Conservation (phyloP, 64 coral and sea anemone genomes). For the Dendrophyllia cribrosa region DNA sequence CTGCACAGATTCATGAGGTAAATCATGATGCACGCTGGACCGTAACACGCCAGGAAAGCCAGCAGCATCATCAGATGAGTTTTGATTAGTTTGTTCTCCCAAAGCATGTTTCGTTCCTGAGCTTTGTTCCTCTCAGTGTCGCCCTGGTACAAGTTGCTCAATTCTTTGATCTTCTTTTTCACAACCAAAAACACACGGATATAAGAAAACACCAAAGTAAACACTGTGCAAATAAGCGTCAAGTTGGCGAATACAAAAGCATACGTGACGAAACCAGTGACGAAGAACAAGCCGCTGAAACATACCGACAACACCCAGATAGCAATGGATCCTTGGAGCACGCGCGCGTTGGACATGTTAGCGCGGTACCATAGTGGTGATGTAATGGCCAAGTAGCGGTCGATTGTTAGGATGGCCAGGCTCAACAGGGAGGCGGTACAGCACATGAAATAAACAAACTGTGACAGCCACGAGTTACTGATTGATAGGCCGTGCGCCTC, state of each 20-base stretch:
- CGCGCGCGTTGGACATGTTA: constrained; percentile 56
- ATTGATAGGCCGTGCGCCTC: constrained; percentile 60
- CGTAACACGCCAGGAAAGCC: constrained; percentile 88
- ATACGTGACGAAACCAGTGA: constrained; percentile 86
- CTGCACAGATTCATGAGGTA: constrained; percentile 94
- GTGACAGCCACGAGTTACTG: constrained; percentile 77
- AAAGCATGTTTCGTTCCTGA: constrained; percentile 56
- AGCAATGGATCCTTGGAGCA: constrained; percentile 24
- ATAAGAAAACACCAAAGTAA: constrained; percentile 88
- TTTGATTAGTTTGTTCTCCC: constrained; percentile 88
- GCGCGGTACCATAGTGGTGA: constrained; percentile 84
- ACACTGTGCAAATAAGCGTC: constrained; percentile 73
- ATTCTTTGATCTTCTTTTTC: constrained; percentile 41
- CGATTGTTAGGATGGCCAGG: constrained; percentile 79
- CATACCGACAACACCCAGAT: constrained; percentile 77
- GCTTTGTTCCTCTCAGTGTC: constrained; percentile 50
- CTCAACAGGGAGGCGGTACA: constrained; percentile 88
- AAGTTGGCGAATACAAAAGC: constrained; percentile 92
- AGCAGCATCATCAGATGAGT: constrained; percentile 73
- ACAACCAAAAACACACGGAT: constrained; percentile 76
- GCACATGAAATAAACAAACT: constrained; percentile 86
- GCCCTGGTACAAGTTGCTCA: constrained; percentile 16
- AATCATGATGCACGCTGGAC: constrained; percentile 90
- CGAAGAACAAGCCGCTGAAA: constrained; percentile 67
- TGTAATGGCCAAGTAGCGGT: constrained; percentile 81